Conservation (phyloP, 2,888 invertebrate species). For the Dinocampus coccinellae region DNA sequence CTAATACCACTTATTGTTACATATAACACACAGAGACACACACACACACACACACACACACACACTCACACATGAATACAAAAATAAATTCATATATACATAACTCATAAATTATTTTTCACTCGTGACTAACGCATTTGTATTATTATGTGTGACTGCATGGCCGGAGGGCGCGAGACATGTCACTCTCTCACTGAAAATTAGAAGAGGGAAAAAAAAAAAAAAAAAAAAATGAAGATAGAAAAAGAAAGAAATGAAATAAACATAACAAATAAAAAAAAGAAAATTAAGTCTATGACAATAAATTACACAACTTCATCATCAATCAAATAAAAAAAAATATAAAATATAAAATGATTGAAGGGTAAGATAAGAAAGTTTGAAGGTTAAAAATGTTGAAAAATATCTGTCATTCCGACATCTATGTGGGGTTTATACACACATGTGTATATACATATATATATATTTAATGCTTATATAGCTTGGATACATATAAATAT, state of each 20-base stretch:
- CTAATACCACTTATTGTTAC: neutral
- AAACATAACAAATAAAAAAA: neutral
- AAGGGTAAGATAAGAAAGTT: conserved; percentile 2
- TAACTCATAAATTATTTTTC: conserved; percentile 40
- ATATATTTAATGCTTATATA: too few species aligned
- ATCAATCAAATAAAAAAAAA: conserved; percentile 1
- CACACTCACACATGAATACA: conserved; percentile 1
- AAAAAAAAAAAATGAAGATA: too few species aligned
- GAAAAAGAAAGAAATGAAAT: too few species aligned
- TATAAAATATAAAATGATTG: conserved; percentile 10
- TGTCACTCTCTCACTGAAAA: conserved; percentile 22
- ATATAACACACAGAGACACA: conserved; percentile 1
- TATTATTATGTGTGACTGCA: neutral
- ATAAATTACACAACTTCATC: conserved; percentile 33
- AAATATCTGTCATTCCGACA: neutral
- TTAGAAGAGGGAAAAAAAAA: neutral
- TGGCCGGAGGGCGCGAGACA: conserved; percentile 7
- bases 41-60: neutral
- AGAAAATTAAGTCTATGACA: conserved; percentile 24
- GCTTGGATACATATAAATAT: too few species aligned
- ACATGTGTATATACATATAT: neutral
- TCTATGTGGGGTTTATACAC: neutral
- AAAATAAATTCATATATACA: neutral
- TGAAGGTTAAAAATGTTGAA: neutral
- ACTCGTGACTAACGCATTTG: conserved; percentile 22